Conservation (phyloP, 2,888 invertebrate genomes). For the Megamerina dolium region DNA sequence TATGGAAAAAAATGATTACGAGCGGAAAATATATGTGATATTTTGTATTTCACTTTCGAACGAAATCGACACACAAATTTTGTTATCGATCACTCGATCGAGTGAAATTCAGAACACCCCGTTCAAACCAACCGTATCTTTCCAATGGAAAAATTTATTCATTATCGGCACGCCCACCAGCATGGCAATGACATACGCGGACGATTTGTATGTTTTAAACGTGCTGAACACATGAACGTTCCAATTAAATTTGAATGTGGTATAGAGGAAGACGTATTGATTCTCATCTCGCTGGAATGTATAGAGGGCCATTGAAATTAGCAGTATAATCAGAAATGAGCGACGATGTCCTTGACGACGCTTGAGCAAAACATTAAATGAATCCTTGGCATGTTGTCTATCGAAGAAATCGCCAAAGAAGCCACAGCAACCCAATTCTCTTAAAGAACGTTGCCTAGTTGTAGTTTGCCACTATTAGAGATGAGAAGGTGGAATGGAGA, state of each 20-base stretch:
- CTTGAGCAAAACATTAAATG: slow-evolving; percentile 58
- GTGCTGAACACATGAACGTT: slow-evolving; percentile 61
- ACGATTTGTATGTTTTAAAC: slow-evolving; percentile 68
- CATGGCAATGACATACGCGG: slow-evolving; percentile 65
- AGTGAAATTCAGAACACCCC: no score
- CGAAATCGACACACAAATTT: background rate
- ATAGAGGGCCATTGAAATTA: slow-evolving; percentile 70
- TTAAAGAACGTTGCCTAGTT: slow-evolving; percentile 56
- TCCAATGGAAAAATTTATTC: slow-evolving; percentile 61
- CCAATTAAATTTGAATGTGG: slow-evolving; percentile 68
- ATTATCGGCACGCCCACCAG: slow-evolving; percentile 65
- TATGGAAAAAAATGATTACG: background rate
- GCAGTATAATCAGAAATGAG: slow-evolving; percentile 61
- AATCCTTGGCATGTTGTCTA: slow-evolving; percentile 59
- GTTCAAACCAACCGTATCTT: slow-evolving; percentile 60
- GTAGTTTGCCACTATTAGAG: slow-evolving; percentile 59
- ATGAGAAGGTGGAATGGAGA: no score
- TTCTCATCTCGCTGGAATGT: slow-evolving; percentile 80
- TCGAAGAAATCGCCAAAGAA: slow-evolving; percentile 68
- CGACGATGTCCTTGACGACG: slow-evolving; percentile 56
- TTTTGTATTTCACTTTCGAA: background rate
- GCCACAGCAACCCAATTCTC: slow-evolving; percentile 55
- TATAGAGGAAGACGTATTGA: slow-evolving; percentile 68
- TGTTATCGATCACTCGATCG: no score
- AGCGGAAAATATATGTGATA: background rate